Base-by-base conservation (phyloP, 2,888 invertebrate species). In the Drosophila mimetica region DNA sequence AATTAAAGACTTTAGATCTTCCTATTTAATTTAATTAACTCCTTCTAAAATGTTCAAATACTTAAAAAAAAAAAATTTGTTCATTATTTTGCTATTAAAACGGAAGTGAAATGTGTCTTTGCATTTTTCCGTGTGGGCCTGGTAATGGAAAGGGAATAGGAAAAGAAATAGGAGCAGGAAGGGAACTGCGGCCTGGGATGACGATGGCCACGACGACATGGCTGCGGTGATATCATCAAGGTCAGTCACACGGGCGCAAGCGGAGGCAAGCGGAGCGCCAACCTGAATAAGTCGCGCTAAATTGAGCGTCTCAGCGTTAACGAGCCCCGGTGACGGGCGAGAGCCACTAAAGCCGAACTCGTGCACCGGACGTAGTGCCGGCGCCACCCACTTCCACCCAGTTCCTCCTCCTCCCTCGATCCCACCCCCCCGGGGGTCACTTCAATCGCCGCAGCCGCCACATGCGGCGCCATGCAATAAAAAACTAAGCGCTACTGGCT, bases 291-390 rank as follows among this genome's bases (percentile, higher is more conserved):
- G 71, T 75, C 74, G 72, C 82, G 77, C 85, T 74, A 85, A 82
- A 85, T 82, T 81, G 79, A 85, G 85, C 85, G 85, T 85, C 81
- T 82, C 81, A 79, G 85, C 72, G 85, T 82, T 82, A 82, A 82
- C 82, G 72, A 71, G 65, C 47, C 46, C 59, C 55, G 46, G 34
- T 63, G 46, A 55, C 71, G 74, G 61, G 52, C 54, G 48, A 71
- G 52, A 57, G 71, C 71, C 71, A 71, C 71, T 63, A 71, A 70
- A 71, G 48, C 77, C 73, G 71, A 77, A 77, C 63, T 81, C 78
- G 80, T 81, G 72, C 63, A 76, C 80, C 80, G 80, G 80, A 80
- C 78, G 74, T 80, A 59, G 2, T 50, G 50, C 55, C 25, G 71
- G 79, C 85, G 82, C 44, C 39, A 41, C 42, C 52, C 28, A 28